phyloP scores from a whole-genome alignment of 2,797 vertebrate genomes.

The Pseudochromis fuscus region DNA sequence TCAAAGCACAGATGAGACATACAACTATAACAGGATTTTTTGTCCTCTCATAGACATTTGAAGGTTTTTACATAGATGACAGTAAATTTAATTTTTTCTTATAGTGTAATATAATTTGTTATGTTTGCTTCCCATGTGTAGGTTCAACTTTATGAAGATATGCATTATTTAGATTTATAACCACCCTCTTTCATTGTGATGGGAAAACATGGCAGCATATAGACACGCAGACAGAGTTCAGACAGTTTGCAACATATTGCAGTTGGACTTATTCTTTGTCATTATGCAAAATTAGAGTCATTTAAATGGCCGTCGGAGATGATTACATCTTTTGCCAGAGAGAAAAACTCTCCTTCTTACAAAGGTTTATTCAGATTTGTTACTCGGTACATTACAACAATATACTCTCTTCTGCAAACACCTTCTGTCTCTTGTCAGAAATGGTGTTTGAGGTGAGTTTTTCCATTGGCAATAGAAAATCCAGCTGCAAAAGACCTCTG shows the following conservation, averaged over 20 bases:
- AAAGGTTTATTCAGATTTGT: not conserved
- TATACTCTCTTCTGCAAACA: not conserved
- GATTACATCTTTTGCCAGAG: not conserved
- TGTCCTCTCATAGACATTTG: too few relatives aligned
- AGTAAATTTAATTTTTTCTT: not conserved
- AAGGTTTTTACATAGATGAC: too few relatives aligned
- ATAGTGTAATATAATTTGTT: not conserved
- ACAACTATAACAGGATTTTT: too few relatives aligned
- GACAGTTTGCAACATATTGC: too few relatives aligned
- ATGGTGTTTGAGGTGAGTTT: not conserved
- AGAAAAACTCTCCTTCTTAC: not conserved
- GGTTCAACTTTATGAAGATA: too few relatives aligned
- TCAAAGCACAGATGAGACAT: too few relatives aligned
- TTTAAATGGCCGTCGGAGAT: not conserved
- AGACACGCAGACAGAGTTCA: too few relatives aligned
- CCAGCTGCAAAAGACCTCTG: not conserved
- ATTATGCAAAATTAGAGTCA: not conserved
- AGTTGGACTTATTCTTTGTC: too few relatives aligned
- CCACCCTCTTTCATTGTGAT: too few relatives aligned
- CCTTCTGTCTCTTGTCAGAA: not conserved
- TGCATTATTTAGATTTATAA: too few relatives aligned
- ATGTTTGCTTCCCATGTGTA: too few relatives aligned
- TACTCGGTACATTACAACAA: not conserved
- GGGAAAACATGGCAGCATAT: too few relatives aligned
- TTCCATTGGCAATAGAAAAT: not conserved